These are phyloP conservation scores for Lymantria monacha DNA, from an alignment of 2,888 invertebrate species.

Conservation along the genomic window DNA sequence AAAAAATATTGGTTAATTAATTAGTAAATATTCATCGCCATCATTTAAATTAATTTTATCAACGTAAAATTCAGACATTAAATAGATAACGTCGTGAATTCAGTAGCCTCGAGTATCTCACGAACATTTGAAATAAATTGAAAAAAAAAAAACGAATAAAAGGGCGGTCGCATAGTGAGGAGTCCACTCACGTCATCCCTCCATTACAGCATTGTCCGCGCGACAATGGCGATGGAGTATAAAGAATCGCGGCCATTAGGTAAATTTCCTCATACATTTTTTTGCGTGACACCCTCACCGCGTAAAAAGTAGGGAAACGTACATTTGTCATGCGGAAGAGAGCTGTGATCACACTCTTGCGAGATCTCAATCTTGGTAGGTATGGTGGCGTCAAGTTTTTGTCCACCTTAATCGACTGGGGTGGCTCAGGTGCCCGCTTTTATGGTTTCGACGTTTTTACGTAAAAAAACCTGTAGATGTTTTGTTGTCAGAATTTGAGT, in stretches of 20 bases:
- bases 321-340: constrained; percentile 71
- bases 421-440: constrained; percentile 37
- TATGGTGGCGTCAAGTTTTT: constrained; percentile 53
- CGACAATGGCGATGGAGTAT: constrained; percentile 76
- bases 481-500: background rate
- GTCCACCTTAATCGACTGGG: constrained; percentile 53
- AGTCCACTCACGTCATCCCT: constrained; percentile 77
- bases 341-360: constrained; percentile 35
- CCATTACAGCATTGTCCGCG: constrained; percentile 78
- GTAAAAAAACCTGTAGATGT: constrained; percentile 4
- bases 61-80: no score
- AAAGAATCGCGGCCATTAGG: constrained; percentile 81
- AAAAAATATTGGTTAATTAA: no score
- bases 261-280: constrained; percentile 82
- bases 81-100: no score
- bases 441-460: constrained; percentile 9
- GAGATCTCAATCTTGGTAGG: constrained; percentile 67
- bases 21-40: no score
- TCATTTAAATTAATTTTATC: no score
- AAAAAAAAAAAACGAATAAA: constrained; percentile 56
- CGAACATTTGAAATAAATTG: constrained; percentile 50
- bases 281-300: constrained; percentile 76
- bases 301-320: constrained; percentile 65
- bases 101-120: background rate
- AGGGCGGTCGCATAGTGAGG: constrained; percentile 39